These are phyloP conservation scores for Pyrocoelia pectoralis DNA, from an alignment of 2,888 invertebrate genomes.

Conservation along the genomic window DNA sequence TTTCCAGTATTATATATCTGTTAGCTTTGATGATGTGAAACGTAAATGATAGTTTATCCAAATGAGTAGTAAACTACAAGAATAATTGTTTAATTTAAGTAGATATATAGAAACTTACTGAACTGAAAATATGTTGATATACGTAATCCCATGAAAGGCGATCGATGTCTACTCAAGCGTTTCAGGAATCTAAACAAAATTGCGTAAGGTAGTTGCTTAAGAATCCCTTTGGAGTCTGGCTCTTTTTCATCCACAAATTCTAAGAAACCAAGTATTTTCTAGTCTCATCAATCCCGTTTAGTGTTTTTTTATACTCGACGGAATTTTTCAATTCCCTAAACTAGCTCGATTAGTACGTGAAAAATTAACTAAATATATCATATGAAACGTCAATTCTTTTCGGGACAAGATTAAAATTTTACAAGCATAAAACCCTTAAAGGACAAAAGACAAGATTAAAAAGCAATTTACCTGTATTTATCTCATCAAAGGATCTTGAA, in stretches of 20 bases:
- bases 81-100: too few relatives aligned
- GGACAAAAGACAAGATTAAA: slow-evolving; percentile 34
- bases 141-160: slow-evolving; percentile 16
- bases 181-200: slow-evolving; percentile 13
- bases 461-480: slow-evolving; percentile 26
- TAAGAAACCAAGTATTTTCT: slow-evolving; percentile 26
- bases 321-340: slow-evolving; percentile 20
- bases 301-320: slow-evolving; percentile 23
- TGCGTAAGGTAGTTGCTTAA: slow-evolving; percentile 15
- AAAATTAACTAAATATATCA: slow-evolving; percentile 30
- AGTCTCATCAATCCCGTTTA: slow-evolving; percentile 30
- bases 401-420: slow-evolving; percentile 26
- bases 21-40: too few relatives aligned
- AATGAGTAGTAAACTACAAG: too few relatives aligned
- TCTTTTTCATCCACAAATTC: slow-evolving; percentile 25
- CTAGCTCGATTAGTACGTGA: slow-evolving; percentile 25
- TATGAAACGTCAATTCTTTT: slow-evolving; percentile 21
- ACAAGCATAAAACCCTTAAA: slow-evolving; percentile 32
- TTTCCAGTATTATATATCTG: too few relatives aligned
- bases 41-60: too few relatives aligned
- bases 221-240: slow-evolving; percentile 18
- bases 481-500: slow-evolving; percentile 1
- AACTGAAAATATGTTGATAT: background rate
- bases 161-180: background rate
- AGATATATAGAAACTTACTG: background rate